Base-by-base conservation (phyloP, 2,888 invertebrate genomes). In the Drosophila borealis region DNA sequence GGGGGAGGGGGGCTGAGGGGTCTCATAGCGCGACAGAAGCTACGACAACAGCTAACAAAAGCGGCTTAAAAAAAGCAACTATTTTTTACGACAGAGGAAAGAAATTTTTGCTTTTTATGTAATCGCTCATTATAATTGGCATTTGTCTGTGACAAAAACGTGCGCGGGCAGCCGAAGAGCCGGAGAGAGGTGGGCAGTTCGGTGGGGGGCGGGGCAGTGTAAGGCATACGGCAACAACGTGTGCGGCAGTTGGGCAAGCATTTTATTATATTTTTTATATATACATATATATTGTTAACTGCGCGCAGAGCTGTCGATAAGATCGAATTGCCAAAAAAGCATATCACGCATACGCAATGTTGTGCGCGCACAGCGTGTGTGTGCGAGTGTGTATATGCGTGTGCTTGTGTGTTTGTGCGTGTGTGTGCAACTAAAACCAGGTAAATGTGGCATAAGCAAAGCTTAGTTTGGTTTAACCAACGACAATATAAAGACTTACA, bases 81-180 rank as follows among this genome's bases (percentile, higher is more conserved):
- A 63, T 51, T 83, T 78, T 75, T 70, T 63, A 78, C 70, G 73
- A 50, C 65, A 66, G 72, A 69, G 78, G 70, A 86, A 86, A 84
- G 82, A 64, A 65, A 70, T 57, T 59, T 44, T 55, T 45, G 63
- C 70, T 65, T 84, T 88, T 89, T 85, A 85, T 89, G 81, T 80
- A 85, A 85, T 89, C 88, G 80, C 60, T 70, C 81, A 89, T 81
- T 84, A 84, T 84, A 84, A 81, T 89, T 85, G 85, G 81, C 76
- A 71, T 86, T 83, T 89, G 71, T 80, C 69, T 78, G 79, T 74
- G 84, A 74, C 80, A 88, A 77, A 68, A 74, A 68, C 74, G 67
- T 76, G 72, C 56, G 66, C 34, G 33, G 39, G 4, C 46, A 33
- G 34, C 19, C 14, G 3, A 9, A 3, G 29, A 14, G 19, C 9